Conservation (phyloP, 2,888 invertebrate genomes). For the Lasioglossum morio region DNA sequence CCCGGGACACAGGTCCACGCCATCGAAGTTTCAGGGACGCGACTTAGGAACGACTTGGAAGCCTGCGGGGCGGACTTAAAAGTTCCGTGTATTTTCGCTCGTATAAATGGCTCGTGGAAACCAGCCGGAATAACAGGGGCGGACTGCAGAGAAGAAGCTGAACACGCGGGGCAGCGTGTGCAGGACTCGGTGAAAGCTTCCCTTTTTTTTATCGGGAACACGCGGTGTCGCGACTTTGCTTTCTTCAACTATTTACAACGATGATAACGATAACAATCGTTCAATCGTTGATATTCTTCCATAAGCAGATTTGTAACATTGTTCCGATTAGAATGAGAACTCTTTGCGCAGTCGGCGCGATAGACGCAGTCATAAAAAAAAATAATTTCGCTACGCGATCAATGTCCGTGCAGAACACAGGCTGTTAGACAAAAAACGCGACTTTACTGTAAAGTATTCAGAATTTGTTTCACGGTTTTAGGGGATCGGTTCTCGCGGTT, state of each 20-base stretch:
- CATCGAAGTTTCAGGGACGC: neutral
- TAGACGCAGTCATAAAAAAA: too few relatives aligned
- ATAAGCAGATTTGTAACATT: too few relatives aligned
- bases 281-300: too few relatives aligned
- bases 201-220: neutral
- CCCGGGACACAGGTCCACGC: neutral
- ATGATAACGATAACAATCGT: neutral
- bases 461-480: neutral
- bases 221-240: neutral
- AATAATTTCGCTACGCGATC: too few relatives aligned
- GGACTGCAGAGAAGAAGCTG: neutral
- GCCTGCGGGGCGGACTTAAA: slow-evolving; percentile 6
- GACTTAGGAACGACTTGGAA: slow-evolving; percentile 15
- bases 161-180: neutral
- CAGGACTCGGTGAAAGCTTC: neutral
- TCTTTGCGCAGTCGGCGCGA: too few relatives aligned
- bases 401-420: too few relatives aligned
- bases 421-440: too few relatives aligned
- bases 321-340: too few relatives aligned
- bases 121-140: slow-evolving; percentile 19
- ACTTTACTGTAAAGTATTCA: too few relatives aligned
- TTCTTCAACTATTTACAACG: neutral
- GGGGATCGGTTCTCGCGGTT: neutral
- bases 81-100: slow-evolving; percentile 31
- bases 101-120: slow-evolving; percentile 28